These are phyloP conservation scores for Hirtodrosophila cameraria DNA, from an alignment of 2,888 invertebrate genomes.

Conservation along the genomic window DNA sequence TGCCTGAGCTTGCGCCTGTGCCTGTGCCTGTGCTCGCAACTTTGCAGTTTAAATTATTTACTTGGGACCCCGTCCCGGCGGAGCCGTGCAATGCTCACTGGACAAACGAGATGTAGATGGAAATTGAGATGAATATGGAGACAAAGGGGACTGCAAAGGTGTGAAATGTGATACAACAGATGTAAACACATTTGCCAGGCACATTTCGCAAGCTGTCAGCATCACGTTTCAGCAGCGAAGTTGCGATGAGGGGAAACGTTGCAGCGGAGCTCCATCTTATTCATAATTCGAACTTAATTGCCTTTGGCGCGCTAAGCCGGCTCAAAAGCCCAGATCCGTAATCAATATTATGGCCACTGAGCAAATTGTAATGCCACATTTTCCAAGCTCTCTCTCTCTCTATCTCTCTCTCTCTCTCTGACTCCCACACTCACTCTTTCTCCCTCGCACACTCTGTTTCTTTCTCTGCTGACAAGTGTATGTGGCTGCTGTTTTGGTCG, in stretches of 20 bases:
- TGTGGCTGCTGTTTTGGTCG: constrained; percentile 6
- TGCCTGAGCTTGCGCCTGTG: constrained; percentile 8
- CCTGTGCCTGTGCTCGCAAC: constrained; percentile 17
- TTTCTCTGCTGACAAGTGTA: neutral
- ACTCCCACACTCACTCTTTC: neutral
- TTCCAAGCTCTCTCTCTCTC: neutral
- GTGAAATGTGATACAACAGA: constrained; percentile 38
- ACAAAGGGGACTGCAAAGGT: constrained; percentile 15
- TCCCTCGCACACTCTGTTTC: neutral
- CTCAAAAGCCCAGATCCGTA: constrained; percentile 49
- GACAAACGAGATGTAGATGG: constrained; percentile 13
- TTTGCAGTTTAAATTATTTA: constrained; percentile 52
- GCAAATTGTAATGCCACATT: constrained; percentile 43
- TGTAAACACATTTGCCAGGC: constrained; percentile 25
- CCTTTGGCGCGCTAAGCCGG: constrained; percentile 42
- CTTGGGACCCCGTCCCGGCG: constrained; percentile 24
- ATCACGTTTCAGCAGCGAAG: constrained; percentile 14
- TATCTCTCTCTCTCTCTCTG: neutral
- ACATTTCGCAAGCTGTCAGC: constrained; percentile 38
- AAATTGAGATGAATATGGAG: constrained; percentile 28
- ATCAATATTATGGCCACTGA: constrained; percentile 61
- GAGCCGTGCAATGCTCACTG: constrained; percentile 15
- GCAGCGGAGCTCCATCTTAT: constrained; percentile 18
- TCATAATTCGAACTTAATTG: constrained; percentile 66
- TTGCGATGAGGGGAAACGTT: neutral